Base-by-base conservation (phyloP, 2,113 vertebrate genomes). In the Malurus cyaneus region DNA sequence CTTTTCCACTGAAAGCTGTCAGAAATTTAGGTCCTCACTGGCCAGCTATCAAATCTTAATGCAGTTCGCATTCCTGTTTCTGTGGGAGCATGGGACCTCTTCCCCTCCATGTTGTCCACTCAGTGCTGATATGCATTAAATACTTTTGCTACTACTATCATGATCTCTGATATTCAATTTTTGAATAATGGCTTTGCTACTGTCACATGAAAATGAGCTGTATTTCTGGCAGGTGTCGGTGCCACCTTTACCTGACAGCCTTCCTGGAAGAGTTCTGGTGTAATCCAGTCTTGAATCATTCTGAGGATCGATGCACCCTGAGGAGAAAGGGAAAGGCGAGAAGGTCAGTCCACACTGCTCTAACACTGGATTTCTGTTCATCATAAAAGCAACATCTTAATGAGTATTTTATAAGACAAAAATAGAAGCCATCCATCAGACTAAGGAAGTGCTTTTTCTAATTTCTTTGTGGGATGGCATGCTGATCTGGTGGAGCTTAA, bases 291-390 rank as follows among this genome's bases (percentile, higher is more conserved):
- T 97, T 86, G 98, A 93, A 99, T 81, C 99, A 99, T 99, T 91
- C 99, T 97, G 69, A 99, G 98, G 91, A 99, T 96, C 1, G 99
- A 99, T 8, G 98, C 98, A 71, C 99, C 99, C 99, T 99, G 85
- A 34, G 62, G 53, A 94, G 29, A 83, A 72, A 93, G 39, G 26
- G 19, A 94, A 86, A 88, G 32, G 25, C 29, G 19, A 79, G n/a
- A 93, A 84, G 23, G 64, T 95, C 74, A 96, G 42, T 80, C 16
- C 47, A 29, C 0, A 11, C n/a, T 54, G 8, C 18, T 56, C 41
- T 52, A 49, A 66, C 49, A 28, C 31, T 59, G 52, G 12, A 42
- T 85, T 96, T 77, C 41, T 1, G 0, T 62, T 80, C 12, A 42
- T 24, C 29, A 74, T 70, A 78, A 89, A 91, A 54, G 15, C 31